These are phyloP conservation scores for Phoeniculus purpureus DNA, from an alignment of 2,797 vertebrate species.

Conservation along the genomic window DNA sequence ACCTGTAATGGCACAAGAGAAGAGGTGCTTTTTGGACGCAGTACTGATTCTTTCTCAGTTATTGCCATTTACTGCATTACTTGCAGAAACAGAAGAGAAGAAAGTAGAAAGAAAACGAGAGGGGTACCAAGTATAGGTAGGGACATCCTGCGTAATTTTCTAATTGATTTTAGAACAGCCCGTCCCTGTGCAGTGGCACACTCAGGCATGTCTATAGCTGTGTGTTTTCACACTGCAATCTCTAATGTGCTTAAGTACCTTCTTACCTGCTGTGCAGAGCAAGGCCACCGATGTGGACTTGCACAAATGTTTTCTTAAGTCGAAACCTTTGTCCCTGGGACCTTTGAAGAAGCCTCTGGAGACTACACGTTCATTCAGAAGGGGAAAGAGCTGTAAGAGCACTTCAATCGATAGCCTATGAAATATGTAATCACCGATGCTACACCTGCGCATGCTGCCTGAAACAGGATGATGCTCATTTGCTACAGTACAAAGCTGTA, in stretches of 20 bases:
- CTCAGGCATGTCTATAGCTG: not conserved
- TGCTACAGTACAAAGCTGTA: not conserved
- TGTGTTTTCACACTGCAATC: not conserved
- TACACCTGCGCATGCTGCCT: not conserved
- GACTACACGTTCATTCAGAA: conserved; percentile 19
- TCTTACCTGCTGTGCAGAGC: not conserved
- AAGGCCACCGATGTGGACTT: not conserved
- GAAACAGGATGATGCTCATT: not conserved
- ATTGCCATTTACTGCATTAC: not conserved
- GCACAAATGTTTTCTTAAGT: not conserved
- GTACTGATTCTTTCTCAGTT: not conserved
- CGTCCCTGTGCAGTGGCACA: not conserved
- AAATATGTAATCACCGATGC: conserved; percentile 11
- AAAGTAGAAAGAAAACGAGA: not conserved
- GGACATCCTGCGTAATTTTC: not conserved
- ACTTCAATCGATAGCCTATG: conserved; percentile 29
- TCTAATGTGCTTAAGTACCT: not conserved
- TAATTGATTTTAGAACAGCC: not conserved
- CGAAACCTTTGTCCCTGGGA: not conserved
- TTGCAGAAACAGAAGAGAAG: not conserved
- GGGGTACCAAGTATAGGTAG: not conserved
- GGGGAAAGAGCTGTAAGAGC: conserved; percentile 9
- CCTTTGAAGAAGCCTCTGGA: conserved; percentile 14
- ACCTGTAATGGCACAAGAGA: not conserved
- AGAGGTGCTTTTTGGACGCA: not conserved